Conservation (phyloP, 2,113 vertebrate genomes). For the Eidolon helvum region DNA sequence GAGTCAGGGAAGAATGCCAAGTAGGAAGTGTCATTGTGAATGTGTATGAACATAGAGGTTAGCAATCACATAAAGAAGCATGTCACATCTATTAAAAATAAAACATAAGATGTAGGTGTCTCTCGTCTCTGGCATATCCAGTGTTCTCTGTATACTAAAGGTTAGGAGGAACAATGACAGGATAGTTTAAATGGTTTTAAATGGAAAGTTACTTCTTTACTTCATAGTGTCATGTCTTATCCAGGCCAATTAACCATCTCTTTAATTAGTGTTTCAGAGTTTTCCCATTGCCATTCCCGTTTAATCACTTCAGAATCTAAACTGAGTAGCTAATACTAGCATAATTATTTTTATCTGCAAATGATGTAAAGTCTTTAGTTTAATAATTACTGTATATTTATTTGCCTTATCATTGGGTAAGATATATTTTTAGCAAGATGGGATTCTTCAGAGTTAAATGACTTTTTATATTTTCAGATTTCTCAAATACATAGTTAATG, state of each 20-base stretch:
- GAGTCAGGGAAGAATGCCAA: fast-evolving
- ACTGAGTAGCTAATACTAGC: neutral
- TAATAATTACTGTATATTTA: neutral
- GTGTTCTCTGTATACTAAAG: neutral
- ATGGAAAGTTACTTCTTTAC: neutral
- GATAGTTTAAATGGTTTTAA: neutral
- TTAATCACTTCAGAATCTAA: neutral
- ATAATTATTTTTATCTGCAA: neutral
- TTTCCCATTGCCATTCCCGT: neutral
- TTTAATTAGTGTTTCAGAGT: neutral
- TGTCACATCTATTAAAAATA: neutral
- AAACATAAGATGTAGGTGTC: neutral
- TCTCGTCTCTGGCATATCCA: neutral
- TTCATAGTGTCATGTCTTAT: neutral
- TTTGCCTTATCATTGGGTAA: neutral
- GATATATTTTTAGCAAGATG: neutral
- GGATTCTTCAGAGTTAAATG: neutral
- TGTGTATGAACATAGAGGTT: neutral
- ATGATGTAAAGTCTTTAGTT: neutral
- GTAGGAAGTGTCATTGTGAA: neutral
- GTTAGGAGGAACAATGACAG: neutral
- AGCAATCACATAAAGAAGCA: neutral
- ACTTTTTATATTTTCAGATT: neutral
- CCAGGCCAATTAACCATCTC: neutral
- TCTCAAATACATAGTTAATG: neutral